These are phyloP conservation scores for Melanotus villosus DNA, from an alignment of 2,888 invertebrate species.

Conservation along the genomic window DNA sequence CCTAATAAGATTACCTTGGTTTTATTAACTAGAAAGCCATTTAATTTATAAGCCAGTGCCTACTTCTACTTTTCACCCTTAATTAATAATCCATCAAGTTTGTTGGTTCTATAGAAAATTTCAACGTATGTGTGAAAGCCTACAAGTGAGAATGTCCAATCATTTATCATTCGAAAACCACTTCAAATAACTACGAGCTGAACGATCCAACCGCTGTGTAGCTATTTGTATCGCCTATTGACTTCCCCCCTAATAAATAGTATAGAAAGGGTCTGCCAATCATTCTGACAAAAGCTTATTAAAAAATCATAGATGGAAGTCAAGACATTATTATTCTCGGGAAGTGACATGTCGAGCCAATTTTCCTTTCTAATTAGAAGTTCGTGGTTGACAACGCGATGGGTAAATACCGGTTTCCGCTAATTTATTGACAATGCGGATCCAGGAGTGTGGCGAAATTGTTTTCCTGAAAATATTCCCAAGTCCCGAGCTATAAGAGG, in stretches of 20 bases:
- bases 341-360: not conserved
- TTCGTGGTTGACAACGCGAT: not conserved
- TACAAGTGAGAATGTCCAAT: conserved; percentile 11
- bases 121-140: not conserved
- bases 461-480: too few species aligned
- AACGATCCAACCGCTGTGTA: not conserved
- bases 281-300: conserved; percentile 5
- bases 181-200: conserved; percentile 1
- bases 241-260: conserved; percentile 8
- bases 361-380: not conserved
- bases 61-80: not conserved
- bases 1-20: too few species aligned
- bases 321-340: not conserved
- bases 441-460: too few species aligned
- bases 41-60: not conserved
- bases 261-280: not conserved
- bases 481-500: too few species aligned
- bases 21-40: not conserved
- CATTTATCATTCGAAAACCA: conserved; percentile 12
- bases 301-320: conserved; percentile 3
- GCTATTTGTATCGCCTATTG: conserved; percentile 11
- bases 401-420: not conserved
- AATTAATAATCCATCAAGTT: conserved; percentile 10
- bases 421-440: too few species aligned
- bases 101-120: not conserved